phyloP scores from a whole-genome alignment of 2,888 invertebrate species.

The Mayetiola destructor region DNA sequence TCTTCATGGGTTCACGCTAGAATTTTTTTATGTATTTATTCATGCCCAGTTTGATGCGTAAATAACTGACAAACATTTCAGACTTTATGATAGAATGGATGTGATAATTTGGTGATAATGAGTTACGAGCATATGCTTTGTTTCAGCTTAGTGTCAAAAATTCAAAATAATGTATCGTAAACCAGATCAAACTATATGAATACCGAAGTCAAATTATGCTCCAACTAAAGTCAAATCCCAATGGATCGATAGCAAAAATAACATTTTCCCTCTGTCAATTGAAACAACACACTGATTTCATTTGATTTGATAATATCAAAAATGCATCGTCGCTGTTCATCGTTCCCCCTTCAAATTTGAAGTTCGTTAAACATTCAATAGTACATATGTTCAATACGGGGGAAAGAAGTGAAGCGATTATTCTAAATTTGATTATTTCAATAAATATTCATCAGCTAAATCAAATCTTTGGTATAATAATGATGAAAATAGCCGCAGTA shows the following conservation, averaged over 20 bases:
- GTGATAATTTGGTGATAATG: no score
- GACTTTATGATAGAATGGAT: no score
- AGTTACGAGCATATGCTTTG: background rate
- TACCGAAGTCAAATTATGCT: background rate
- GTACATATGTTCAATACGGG: background rate
- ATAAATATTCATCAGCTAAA: conserved; percentile 10
- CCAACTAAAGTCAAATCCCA: background rate
- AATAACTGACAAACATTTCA: no score
- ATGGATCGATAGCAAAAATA: background rate
- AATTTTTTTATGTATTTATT: no score
- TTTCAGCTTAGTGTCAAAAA: background rate
- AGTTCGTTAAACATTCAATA: background rate
- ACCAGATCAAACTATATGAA: background rate
- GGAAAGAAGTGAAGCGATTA: background rate
- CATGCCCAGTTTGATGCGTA: no score
- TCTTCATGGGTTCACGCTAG: no score
- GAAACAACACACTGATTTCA: no score
- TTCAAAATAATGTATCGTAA: background rate
- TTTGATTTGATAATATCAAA: background rate
- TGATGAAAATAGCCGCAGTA: conserved; percentile 13
- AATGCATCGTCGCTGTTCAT: background rate
- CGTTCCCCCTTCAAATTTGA: background rate
- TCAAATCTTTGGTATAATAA: conserved; percentile 1
- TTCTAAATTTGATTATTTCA: conserved; percentile 12
- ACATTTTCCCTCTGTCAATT: background rate